Evolutionary conservation across 2,113 vertebrate genomes (phyloP), one percentile per base, ranked within the genome.

Genomic region (Gopherus evgoodei): DNA sequence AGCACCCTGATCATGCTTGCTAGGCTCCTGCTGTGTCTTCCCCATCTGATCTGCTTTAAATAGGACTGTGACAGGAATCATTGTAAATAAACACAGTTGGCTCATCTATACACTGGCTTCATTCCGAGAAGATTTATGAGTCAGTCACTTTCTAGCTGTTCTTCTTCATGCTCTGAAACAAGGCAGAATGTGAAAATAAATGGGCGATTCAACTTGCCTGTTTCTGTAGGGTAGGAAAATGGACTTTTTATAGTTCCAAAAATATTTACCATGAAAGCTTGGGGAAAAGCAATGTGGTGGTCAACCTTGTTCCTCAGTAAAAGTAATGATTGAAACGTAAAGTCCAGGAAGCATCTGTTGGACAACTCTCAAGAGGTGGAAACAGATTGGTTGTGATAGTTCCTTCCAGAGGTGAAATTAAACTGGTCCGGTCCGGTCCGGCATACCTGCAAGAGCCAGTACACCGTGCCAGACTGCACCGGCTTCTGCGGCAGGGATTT

Each of bases 51-150:
- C 75, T 75, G 79, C 54, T 52, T 76, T 11, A 19, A 21, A 29
- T 14, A 1, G 7, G 21, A 24, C 21, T 7, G 1, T 24, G 52
- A 31, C 29, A 50, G 56, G 16, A 24, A 53, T 2, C 21, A 27
- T 16, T 1, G 4, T 8, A 29, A 7, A 81, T 0, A 10, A 80
- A 19, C 12, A 4, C 31, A 31, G 72, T 24, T 11, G 38, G 85
- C 27, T 56, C 59, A 49, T 42, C 8, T 25, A 8, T 13, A 12
- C 42, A 9, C n/a, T 38, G 2, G 3, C 52, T 54, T 78, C 59
- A 22, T 35, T 83, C 12, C 1, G 47, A 29, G 14, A 54, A 83
- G n/a, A 6, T 25, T 86, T 42, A 27, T 80, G 83, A 50, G 81
- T 86, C 31, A 21, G 38, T 86, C 5, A 7, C 42, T 1, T 44